Base-by-base conservation (phyloP, 2,888 invertebrate species). In the Caenorhabditis sp. region DNA sequence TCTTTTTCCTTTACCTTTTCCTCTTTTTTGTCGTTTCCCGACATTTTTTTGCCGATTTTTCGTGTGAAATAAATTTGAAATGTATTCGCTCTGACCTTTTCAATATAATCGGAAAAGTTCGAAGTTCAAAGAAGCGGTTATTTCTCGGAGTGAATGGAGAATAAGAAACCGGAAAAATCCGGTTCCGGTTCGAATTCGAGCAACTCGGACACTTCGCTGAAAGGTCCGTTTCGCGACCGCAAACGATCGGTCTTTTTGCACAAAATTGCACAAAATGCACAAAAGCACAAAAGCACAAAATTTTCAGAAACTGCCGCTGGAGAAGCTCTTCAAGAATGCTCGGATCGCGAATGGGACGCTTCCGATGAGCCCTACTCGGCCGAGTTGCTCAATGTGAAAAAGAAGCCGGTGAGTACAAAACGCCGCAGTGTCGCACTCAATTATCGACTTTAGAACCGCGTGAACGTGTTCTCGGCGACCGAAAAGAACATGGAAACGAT, bases 301-400 rank as follows among this genome's bases (percentile, higher is more conserved):
- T 24, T 32, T 53, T 24, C 13, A 53, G 45, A 35, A 22, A 35
- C 41, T n/a, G 13, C 53, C 11, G 50, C 39, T 13, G 83, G 81
- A 35, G 81, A 83, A 45, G 66, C 72, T 9, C 68, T 83, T 24
- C 65, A 73, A 41, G 39, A 58, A n/a, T 83, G 78, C 46, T 58
- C 80, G 30, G 81, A 82, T 15, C 55, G 48, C 11, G 83, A 83
- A 39, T 83, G 83, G 83, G 74, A 80, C 32, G 55, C 65, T 15
- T 79, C 78, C 17, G 81, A 81, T 43, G 79, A 73, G 13, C 81
- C 83, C n/a, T 83, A 82, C 66, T 76, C 81, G 27, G 72, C 81
- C 13, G 81, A 80, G 27, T 39, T 83, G 24, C 72, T 83, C 48
- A 82, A 83, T 62, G 76, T 83, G 15, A 83, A 83, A 68, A 81